These are phyloP conservation scores for Gonioctena quinquepunctata DNA, from an alignment of 1,140 invertebrate genomes.

Conservation along the genomic window DNA sequence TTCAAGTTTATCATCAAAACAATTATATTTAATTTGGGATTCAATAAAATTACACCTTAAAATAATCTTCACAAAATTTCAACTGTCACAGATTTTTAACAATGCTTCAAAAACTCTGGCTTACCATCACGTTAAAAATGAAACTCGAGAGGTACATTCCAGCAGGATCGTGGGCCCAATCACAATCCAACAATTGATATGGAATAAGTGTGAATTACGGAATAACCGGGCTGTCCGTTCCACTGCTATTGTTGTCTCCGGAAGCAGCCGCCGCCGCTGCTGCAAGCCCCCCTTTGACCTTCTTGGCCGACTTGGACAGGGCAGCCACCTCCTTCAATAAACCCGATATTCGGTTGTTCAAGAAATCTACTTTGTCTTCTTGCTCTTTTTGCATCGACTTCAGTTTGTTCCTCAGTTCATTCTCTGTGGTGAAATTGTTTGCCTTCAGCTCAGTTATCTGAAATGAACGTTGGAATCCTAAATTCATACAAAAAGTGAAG, in stretches of 20 bases:
- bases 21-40: too few species aligned
- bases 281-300: slow-evolving; percentile 20
- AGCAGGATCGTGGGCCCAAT: neutral
- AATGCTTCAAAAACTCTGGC: too few species aligned
- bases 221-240: slow-evolving; percentile 72
- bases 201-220: slow-evolving; percentile 20
- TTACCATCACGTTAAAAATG: neutral
- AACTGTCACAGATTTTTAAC: too few species aligned
- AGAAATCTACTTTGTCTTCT: slow-evolving; percentile 75
- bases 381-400: slow-evolving; percentile 79
- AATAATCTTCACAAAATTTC: too few species aligned
- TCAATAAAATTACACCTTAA: too few species aligned
- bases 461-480: slow-evolving; percentile 22
- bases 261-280: slow-evolving; percentile 38
- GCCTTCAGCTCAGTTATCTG: slow-evolving; percentile 94
- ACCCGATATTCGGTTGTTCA: slow-evolving; percentile 78
- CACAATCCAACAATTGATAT: neutral
- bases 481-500: too few species aligned
- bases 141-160: neutral
- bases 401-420: slow-evolving; percentile 83
- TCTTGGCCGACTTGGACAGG: slow-evolving; percentile 77
- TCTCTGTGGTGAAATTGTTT: slow-evolving; percentile 84
- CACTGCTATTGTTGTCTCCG: slow-evolving; percentile 70
- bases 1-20: too few species aligned
- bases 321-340: slow-evolving; percentile 83